These are phyloP conservation scores for Plebejus argus DNA, from an alignment of 2,888 invertebrate species.

Conservation along the genomic window DNA sequence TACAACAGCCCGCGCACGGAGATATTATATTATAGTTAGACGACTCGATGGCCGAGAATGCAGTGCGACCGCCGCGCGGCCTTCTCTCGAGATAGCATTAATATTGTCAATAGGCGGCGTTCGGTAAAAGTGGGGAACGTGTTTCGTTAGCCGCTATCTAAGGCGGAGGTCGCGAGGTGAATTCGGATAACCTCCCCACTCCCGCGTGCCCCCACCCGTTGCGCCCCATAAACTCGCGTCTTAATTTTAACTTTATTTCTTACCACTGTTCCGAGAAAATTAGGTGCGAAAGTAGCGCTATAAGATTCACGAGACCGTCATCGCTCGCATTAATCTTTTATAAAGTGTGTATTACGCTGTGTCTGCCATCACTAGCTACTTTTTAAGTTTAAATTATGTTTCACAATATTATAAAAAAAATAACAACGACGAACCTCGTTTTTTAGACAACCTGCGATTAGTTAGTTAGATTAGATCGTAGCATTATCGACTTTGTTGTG, in stretches of 20 bases:
- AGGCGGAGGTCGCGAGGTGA: conserved; percentile 77
- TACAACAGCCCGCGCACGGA: conserved; percentile 10
- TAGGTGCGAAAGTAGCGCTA: conserved; percentile 75
- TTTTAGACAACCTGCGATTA: neutral
- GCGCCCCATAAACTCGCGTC: conserved; percentile 80
- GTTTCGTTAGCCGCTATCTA: conserved; percentile 80
- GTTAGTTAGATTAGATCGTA: too few relatives aligned
- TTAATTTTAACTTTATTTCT: conserved; percentile 81
- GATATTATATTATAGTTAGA: neutral
- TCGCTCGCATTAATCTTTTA: conserved; percentile 42
- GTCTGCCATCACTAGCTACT: neutral
- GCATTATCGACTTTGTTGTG: neutral
- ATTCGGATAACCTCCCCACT: conserved; percentile 74
- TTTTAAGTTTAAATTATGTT: conserved; percentile 14
- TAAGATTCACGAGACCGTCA: conserved; percentile 61
- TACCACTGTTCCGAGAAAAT: conserved; percentile 77
- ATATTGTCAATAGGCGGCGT: conserved; percentile 81
- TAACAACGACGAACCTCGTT: neutral
- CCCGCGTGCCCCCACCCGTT: conserved; percentile 63
- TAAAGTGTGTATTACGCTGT: conserved; percentile 23
- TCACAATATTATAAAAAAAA: neutral
- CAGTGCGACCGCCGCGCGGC: neutral
- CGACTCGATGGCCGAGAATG: conserved; percentile 54
- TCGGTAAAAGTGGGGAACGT: conserved; percentile 80
- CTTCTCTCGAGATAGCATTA: conserved; percentile 78